Evolutionary conservation across 2,797 vertebrate species (phyloP).

Genomic region (Rhynchonycteris naso): DNA sequence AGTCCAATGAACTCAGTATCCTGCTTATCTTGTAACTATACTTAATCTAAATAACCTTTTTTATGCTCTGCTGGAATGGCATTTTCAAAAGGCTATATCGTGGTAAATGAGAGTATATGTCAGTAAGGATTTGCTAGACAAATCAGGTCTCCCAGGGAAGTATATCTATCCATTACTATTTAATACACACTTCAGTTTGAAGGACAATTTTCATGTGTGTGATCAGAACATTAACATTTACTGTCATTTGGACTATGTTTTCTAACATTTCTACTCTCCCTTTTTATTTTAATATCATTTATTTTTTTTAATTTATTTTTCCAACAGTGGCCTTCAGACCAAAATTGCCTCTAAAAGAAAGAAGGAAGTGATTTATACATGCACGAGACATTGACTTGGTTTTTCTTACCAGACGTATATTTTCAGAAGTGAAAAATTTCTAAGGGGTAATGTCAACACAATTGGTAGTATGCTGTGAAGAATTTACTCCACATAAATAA

Average conservation of each 20-base stretch:
- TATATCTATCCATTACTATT: slow-evolving; percentile 87
- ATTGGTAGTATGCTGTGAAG: not conserved
- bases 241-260: slow-evolving; percentile 83
- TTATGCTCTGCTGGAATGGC: slow-evolving; percentile 87
- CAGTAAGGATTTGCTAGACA: slow-evolving; percentile 88
- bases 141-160: slow-evolving; percentile 87
- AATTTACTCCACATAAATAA: not conserved
- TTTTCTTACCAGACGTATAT: slow-evolving; percentile 9
- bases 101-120: slow-evolving; percentile 87
- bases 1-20: slow-evolving; percentile 86
- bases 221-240: slow-evolving; percentile 87
- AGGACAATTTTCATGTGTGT: slow-evolving; percentile 85
- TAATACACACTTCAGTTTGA: slow-evolving; percentile 84
- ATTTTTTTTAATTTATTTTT: slow-evolving; percentile 47
- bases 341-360: slow-evolving; percentile 73
- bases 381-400: not conserved
- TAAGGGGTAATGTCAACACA: not conserved
- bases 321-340: slow-evolving; percentile 46
- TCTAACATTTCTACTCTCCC: slow-evolving; percentile 78
- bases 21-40: slow-evolving; percentile 86
- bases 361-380: slow-evolving; percentile 46
- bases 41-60: slow-evolving; percentile 90
- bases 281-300: slow-evolving; percentile 71
- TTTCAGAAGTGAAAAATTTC: slow-evolving; percentile 22
- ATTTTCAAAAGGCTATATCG: slow-evolving; percentile 89